Percentiles rank a stretch among this genome's conserved stretches.
Evolutionary conservation across 2,113 vertebrate genomes (phyloP).

Genomic region (Ciconia stormi): DNA sequence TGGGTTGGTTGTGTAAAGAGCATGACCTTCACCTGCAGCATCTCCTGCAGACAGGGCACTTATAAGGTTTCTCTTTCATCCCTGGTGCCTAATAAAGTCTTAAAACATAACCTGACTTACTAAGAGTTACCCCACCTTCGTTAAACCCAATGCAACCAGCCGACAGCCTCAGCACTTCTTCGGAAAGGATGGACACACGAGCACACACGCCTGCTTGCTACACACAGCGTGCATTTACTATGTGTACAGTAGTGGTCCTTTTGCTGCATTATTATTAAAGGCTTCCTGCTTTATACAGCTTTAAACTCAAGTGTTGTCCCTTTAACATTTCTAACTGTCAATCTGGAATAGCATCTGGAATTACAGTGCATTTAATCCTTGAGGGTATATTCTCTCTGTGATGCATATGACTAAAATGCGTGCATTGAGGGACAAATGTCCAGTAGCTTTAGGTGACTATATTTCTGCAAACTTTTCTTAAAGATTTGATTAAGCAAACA

Average conservation of each 20-base stretch:
- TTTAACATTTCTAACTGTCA: background rate
- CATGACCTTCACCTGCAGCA: background rate
- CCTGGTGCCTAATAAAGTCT: background rate
- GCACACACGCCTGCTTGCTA: accelerated
- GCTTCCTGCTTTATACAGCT: background rate
- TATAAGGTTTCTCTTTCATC: background rate
- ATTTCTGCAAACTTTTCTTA: background rate
- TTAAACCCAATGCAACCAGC: background rate
- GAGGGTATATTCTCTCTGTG: background rate
- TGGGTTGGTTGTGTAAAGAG: background rate
- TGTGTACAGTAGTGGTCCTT: background rate
- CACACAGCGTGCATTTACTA: accelerated
- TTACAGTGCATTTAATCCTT: background rate
- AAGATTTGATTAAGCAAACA: background rate
- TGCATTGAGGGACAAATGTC: background rate
- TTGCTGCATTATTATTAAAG: background rate
- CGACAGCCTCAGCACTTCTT: background rate
- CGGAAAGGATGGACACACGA: accelerated
- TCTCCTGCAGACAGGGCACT: background rate
- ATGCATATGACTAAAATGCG: background rate
- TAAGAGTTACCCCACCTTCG: background rate
- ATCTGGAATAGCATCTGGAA: constrained; percentile 53
- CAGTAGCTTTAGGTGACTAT: background rate
- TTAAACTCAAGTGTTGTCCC: background rate
- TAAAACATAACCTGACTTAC: background rate